phyloP scores from a whole-genome alignment of 2,888 invertebrate genomes.

The Callyntrura guangdongensis region DNA sequence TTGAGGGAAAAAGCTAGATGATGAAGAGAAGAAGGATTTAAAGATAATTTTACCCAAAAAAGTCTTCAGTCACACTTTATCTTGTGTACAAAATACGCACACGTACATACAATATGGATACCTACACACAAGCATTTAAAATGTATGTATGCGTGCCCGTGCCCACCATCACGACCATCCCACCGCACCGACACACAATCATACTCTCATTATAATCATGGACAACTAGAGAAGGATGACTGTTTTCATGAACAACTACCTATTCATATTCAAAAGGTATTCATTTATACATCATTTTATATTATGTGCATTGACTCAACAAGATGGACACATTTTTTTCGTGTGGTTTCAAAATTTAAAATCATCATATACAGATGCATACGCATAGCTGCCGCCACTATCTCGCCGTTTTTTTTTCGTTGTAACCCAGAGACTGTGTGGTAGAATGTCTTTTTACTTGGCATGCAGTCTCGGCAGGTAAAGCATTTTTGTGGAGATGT shows the following conservation, averaged over 20 bases:
- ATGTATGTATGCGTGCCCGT: constrained; percentile 63
- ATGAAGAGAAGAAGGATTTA: background rate
- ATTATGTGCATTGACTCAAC: background rate
- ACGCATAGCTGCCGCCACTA: background rate
- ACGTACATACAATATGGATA: too few relatives aligned
- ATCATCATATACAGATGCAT: background rate
- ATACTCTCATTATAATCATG: constrained; percentile 66
- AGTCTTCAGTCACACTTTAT: constrained; percentile 24
- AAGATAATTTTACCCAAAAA: constrained; percentile 43
- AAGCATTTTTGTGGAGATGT: constrained; percentile 55
- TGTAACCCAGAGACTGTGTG: constrained; percentile 53
- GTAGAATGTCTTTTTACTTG: constrained; percentile 63
- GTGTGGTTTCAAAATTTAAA: constrained; percentile 29
- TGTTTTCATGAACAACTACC: constrained; percentile 46
- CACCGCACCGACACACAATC: constrained; percentile 69
- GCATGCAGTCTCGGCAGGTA: constrained; percentile 69
- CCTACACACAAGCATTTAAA: background rate
- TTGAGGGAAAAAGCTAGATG: background rate
- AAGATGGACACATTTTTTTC: constrained; percentile 41
- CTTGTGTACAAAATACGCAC: background rate
- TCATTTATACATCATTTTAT: background rate
- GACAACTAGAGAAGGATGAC: constrained; percentile 66
- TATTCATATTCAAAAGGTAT: constrained; percentile 26
- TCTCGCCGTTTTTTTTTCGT: background rate
- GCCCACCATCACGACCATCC: constrained; percentile 59